phyloP scores from a whole-genome alignment of 2,113 vertebrate genomes.

The Myotis brandtii region DNA sequence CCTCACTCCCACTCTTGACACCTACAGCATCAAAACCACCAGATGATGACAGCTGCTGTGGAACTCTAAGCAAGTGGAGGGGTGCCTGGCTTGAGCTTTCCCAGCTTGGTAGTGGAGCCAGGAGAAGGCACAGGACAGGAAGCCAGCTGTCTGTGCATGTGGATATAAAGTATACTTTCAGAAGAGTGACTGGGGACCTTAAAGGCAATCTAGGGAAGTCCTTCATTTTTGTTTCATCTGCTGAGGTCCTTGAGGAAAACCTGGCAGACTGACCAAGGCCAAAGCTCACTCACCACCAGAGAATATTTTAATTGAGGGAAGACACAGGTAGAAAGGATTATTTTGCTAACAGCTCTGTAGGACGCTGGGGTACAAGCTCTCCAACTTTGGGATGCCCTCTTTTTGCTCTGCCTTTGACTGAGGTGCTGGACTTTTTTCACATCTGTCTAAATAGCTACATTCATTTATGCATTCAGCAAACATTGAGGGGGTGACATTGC shows the following conservation, averaged over 20 bases:
- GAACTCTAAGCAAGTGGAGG: not conserved
- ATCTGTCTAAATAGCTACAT: not conserved
- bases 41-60: not conserved
- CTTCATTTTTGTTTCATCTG: slow-evolving; percentile 9
- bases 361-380: not conserved
- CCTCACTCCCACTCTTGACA: not conserved
- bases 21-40: slow-evolving; percentile 5
- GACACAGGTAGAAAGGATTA: not conserved
- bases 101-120: not conserved
- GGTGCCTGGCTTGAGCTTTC: not conserved
- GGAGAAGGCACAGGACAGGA: not conserved
- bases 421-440: not conserved
- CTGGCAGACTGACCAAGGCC: not conserved
- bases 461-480: not conserved
- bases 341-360: not conserved
- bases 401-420: no score
- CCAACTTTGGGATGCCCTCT: not conserved
- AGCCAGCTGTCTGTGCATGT: not conserved
- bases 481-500: not conserved
- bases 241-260: not conserved
- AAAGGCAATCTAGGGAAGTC: not conserved
- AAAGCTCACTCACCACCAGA: not conserved
- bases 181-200: not conserved
- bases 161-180: not conserved
- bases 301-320: not conserved